phyloP scores from a whole-genome alignment of 2,888 invertebrate genomes.

The Phortica magna region DNA sequence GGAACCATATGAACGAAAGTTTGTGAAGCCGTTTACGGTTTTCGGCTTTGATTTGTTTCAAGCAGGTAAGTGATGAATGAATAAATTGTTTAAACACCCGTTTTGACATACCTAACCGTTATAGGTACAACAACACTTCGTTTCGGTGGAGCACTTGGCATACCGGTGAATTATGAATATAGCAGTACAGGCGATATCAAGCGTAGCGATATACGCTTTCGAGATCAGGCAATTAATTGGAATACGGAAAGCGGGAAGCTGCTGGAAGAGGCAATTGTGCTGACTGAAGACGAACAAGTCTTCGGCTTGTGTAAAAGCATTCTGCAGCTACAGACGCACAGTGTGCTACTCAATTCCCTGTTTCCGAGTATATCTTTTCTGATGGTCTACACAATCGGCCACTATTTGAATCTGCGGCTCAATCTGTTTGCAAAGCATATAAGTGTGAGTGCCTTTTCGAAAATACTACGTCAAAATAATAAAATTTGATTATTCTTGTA shows the following conservation, averaged over 20 bases:
- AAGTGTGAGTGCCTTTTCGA: constrained; percentile 63
- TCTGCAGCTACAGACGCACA: constrained; percentile 81
- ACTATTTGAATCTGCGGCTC: constrained; percentile 79
- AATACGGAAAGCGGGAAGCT: constrained; percentile 81
- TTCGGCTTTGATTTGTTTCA: constrained; percentile 86
- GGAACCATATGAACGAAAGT: constrained; percentile 78
- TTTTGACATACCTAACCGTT: background rate
- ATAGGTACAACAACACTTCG: constrained; percentile 79
- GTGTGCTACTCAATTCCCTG: constrained; percentile 80
- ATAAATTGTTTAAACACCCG: background rate
- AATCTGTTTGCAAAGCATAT: constrained; percentile 81
- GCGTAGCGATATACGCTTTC: constrained; percentile 81
- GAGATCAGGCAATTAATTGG: constrained; percentile 83
- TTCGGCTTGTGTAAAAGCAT: constrained; percentile 90
- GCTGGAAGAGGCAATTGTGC: constrained; percentile 83
- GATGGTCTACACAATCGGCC: constrained; percentile 80
- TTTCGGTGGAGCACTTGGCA: constrained; percentile 84
- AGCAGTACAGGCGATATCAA: constrained; percentile 80
- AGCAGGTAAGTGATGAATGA: constrained; percentile 80
- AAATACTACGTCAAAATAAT: background rate
- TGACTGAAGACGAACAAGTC: constrained; percentile 88
- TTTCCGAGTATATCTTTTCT: constrained; percentile 79
- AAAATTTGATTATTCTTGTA: constrained; percentile 41
- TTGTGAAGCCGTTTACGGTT: constrained; percentile 84
- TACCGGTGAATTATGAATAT: constrained; percentile 86